Evolutionary conservation across 2,888 invertebrate species (phyloP).

Genomic region (Mythimna lalbum): DNA sequence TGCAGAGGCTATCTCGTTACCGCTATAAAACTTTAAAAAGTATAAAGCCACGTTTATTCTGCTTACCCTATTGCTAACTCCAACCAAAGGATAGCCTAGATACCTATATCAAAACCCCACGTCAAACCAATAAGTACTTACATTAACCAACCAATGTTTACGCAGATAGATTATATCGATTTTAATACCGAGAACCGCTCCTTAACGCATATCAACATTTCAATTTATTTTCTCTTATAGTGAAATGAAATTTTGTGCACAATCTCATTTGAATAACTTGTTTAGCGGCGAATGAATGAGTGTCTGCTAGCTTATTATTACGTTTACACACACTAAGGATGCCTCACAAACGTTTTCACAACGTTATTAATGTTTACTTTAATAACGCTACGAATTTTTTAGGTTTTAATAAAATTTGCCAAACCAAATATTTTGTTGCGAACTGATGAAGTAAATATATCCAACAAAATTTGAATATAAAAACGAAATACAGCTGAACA

Average conservation of each 20-base stretch:
- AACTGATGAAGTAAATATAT: conserved; percentile 19
- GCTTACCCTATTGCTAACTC: conserved; percentile 12
- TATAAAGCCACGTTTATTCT: conserved; percentile 8
- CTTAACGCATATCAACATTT: conserved; percentile 65
- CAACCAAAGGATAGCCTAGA: not conserved
- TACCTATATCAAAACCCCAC: conserved; percentile 17
- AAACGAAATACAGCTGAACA: conserved; percentile 18
- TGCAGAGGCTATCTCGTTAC: conserved; percentile 43
- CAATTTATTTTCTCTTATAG: conserved; percentile 65
- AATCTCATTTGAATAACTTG: conserved; percentile 68
- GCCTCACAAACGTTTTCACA: conserved; percentile 29
- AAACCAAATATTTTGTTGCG: conserved; percentile 20
- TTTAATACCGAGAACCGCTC: conserved; percentile 27
- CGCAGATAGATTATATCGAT: conserved; percentile 35
- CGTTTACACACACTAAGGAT: conserved; percentile 41
- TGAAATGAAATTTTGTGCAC: conserved; percentile 63
- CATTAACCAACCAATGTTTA: conserved; percentile 31
- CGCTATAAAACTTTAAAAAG: conserved; percentile 43
- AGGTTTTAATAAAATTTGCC: conserved; percentile 12
- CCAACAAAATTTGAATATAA: conserved; percentile 33
- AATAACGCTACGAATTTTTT: conserved; percentile 7
- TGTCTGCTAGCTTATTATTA: conserved; percentile 59
- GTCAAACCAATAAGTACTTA: conserved; percentile 27
- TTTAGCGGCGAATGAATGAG: conserved; percentile 64
- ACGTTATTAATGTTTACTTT: conserved; percentile 10